Conservation (phyloP, 35 echinoderm and acorn worm species). For the Ophioderma brevispina region DNA sequence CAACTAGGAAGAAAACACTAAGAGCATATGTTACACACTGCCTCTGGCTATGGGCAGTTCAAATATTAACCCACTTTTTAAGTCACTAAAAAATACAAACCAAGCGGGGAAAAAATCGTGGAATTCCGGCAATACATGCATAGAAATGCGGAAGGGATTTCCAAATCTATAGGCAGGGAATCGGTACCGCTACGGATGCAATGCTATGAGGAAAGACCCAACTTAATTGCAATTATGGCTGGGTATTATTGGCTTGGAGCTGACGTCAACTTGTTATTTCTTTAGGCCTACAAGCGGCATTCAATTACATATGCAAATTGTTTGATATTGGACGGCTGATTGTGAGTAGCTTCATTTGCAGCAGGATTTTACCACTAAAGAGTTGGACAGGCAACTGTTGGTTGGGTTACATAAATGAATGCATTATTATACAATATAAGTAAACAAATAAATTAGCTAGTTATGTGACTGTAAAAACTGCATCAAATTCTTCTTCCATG, state of each 20-base stretch:
- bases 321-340: neutral
- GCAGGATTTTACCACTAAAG: too few relatives aligned
- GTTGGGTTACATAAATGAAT: too few relatives aligned
- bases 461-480: too few relatives aligned
- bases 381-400: too few relatives aligned
- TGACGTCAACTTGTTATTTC: neutral
- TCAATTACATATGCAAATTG: neutral
- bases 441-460: too few relatives aligned
- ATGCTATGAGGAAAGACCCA: neutral
- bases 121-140: neutral
- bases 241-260: neutral
- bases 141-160: neutral
- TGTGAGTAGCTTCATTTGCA: neutral
- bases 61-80: conserved; percentile 14
- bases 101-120: neutral
- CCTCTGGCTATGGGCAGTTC: neutral
- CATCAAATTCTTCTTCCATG: too few relatives aligned
- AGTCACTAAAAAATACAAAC: neutral
- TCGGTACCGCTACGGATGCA: neutral
- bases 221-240: conserved; percentile 5
- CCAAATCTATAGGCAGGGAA: neutral
- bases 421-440: too few relatives aligned
- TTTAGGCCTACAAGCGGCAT: neutral
- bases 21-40: conserved; percentile 5
- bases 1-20: neutral